Conservation (phyloP, 2,797 vertebrate species). For the Loris lydekkerianus region DNA sequence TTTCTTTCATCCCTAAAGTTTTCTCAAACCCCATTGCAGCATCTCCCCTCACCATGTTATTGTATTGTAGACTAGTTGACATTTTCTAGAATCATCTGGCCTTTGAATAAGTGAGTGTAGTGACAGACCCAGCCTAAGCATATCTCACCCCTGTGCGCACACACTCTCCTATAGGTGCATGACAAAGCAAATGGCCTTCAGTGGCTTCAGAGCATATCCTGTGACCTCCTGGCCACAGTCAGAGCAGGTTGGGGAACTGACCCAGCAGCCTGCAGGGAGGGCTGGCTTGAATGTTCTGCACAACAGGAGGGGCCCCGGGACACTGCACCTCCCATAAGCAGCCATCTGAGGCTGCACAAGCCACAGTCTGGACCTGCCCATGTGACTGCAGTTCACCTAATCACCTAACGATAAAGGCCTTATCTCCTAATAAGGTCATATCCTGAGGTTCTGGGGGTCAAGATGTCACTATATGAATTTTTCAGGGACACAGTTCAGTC, state of each 20-base stretch:
- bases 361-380: background rate
- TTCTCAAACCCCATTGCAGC: background rate
- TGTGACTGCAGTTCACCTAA: background rate
- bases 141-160: background rate
- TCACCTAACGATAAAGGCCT: background rate
- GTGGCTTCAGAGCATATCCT: background rate
- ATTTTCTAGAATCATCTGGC: conserved; percentile 36
- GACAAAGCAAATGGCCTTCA: background rate
- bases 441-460: background rate
- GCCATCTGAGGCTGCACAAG: background rate
- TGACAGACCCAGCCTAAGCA: background rate
- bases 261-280: background rate
- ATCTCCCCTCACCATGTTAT: background rate
- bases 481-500: background rate
- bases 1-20: background rate
- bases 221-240: background rate
- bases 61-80: background rate
- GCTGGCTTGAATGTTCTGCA: no score
- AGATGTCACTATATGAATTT: background rate
- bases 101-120: conserved; percentile 14
- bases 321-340: background rate
- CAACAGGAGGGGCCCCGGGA: background rate
- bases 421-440: background rate
- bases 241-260: background rate
- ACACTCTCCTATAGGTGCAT: background rate